Conservation (phyloP, 2,888 invertebrate species). For the Oligia fasciuncula region DNA sequence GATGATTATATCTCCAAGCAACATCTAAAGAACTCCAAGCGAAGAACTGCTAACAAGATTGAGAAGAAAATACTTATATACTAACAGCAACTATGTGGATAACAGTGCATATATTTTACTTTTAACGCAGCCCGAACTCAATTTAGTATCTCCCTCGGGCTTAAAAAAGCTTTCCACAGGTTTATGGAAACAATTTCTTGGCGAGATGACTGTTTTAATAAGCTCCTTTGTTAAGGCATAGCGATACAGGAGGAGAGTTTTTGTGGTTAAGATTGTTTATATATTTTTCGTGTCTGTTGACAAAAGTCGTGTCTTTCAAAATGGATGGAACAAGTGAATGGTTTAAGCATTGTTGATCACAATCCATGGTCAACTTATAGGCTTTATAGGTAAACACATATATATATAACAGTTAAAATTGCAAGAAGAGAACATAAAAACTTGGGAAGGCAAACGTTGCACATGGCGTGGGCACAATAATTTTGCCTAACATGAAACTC, state of each 20-base stretch:
- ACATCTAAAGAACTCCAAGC: background rate
- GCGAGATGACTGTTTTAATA: conserved; percentile 76
- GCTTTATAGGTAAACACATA: background rate
- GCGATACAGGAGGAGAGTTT: background rate
- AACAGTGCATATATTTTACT: conserved; percentile 53
- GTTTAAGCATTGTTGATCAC: background rate
- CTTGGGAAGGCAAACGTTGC: too few relatives aligned
- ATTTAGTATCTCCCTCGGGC: conserved; percentile 69
- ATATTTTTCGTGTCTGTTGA: background rate
- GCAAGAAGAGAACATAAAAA: background rate
- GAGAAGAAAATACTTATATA: background rate
- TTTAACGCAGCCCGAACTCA: conserved; percentile 59
- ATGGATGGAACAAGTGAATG: background rate
- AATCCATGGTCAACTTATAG: background rate
- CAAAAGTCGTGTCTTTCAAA: background rate
- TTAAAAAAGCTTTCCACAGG: conserved; percentile 68
- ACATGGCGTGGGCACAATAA: too few relatives aligned
- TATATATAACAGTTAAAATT: background rate
- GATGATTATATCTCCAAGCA: background rate
- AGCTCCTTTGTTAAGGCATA: conserved; percentile 71
- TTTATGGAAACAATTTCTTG: conserved; percentile 77
- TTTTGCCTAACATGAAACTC: too few relatives aligned
- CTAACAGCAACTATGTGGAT: conserved; percentile 31
- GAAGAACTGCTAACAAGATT: background rate
- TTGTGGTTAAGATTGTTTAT: background rate